Base-by-base conservation (phyloP, 2,888 invertebrate genomes). In the Drosophila demipolita region DNA sequence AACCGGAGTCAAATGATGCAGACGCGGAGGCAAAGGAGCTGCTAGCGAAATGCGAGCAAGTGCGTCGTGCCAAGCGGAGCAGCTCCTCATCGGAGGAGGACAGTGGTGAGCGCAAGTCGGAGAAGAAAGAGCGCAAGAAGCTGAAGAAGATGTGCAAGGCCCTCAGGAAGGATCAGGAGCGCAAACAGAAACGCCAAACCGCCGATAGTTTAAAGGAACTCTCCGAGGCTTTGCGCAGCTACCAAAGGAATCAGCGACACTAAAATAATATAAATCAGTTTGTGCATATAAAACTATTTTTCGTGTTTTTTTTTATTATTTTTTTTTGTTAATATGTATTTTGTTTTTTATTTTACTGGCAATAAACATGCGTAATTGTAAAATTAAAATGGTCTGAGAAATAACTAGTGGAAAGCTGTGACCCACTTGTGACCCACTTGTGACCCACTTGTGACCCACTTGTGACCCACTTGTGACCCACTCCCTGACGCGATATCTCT, bases 71-170 rank as follows among this genome's bases (percentile, higher is more conserved):
- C 48, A 90, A 83, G 60, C 85, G 87, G 0, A 73, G 70, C 36
- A 71, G 60, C 15, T 78, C 73, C 7, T 83, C 85, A 29, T 73
- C 85, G 45, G 75, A 87, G 26, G 73, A 78, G 40, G 71, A 68
- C 36, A 80, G 79, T 52, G 57, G 69, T 12, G 77, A 80, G 45
- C 73, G 58, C 29, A 82, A 83, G 35, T 29, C 79, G 0, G 42
- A 57, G 3, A 89, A 78, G 74, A 87, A 76, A 55, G 80, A 90
- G 20, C 87, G 84, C 67, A 87, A 83, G 75, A 73, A 74, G 74
- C 68, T 87, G 1, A 89, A 78, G 69, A 89, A 82, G 61, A 62
- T 89, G 63, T 87, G 87, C 80, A 87, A 83, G 62, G 71, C 78
- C 32, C 61, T 86, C 12, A 74, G 26, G 48, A 75, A 66, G 45